phyloP scores from a whole-genome alignment of 2,888 invertebrate species.

The Miltochrista miniata region DNA sequence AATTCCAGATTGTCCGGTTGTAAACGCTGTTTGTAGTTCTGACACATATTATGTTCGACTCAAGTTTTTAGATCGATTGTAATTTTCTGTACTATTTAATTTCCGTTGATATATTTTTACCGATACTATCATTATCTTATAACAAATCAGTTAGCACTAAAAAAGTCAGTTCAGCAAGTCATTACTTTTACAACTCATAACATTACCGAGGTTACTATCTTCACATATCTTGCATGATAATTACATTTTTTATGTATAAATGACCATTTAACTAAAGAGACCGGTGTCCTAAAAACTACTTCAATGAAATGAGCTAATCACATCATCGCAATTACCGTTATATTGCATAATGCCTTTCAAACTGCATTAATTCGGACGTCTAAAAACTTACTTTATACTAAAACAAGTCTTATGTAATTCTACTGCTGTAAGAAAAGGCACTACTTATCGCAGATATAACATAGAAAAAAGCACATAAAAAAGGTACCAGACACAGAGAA shows the following conservation, averaged over 20 bases:
- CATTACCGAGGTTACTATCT: too few relatives aligned
- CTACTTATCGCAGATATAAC: neutral
- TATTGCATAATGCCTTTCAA: slow-evolving; percentile 30
- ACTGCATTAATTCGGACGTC: slow-evolving; percentile 10
- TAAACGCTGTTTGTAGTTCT: slow-evolving; percentile 15
- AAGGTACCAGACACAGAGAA: neutral
- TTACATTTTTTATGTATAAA: neutral
- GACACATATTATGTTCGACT: slow-evolving; percentile 14
- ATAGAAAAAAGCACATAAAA: neutral
- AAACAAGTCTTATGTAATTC: neutral
- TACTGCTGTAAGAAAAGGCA: neutral
- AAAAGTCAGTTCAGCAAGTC: neutral
- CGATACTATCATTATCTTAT: neutral
- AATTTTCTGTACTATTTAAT: slow-evolving; percentile 10
- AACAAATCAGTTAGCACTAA: too few relatives aligned
- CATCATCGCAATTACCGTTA: slow-evolving; percentile 5
- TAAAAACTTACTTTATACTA: slow-evolving; percentile 1
- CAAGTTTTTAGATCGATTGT: slow-evolving; percentile 16
- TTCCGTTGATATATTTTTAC: neutral
- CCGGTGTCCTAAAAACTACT: neutral
- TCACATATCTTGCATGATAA: too few relatives aligned
- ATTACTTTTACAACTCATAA: neutral
- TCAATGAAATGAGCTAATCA: slow-evolving; percentile 13
- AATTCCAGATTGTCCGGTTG: slow-evolving; percentile 41
- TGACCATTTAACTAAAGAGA: too few relatives aligned